Conservation (phyloP, 2,888 invertebrate species). For the Zootermopsis nevadensis region DNA sequence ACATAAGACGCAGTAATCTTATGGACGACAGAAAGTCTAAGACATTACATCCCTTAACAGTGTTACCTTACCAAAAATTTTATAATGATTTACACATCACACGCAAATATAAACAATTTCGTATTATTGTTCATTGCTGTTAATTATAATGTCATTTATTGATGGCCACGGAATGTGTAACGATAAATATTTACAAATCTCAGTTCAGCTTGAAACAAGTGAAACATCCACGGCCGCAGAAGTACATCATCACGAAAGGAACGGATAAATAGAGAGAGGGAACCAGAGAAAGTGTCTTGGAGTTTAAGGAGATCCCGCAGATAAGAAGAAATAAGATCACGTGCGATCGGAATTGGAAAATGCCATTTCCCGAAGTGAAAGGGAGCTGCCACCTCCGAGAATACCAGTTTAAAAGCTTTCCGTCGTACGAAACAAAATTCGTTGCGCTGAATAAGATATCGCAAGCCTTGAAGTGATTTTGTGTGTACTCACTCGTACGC, state of each 20-base stretch:
- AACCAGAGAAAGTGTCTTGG: not conserved
- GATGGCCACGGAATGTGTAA: too few species aligned
- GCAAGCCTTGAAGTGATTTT: not conserved
- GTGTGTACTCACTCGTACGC: not conserved
- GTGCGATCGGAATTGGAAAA: slow-evolving; percentile 29
- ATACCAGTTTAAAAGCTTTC: slow-evolving; percentile 33
- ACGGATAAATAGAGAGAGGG: not conserved
- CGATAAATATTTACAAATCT: not conserved
- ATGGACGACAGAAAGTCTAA: too few species aligned
- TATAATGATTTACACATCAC: too few species aligned
- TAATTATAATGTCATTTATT: too few species aligned
- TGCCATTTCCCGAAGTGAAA: slow-evolving; percentile 21
- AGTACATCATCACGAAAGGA: not conserved
- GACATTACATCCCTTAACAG: too few species aligned
- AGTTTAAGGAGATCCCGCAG: slow-evolving; percentile 1
- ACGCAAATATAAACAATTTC: too few species aligned
- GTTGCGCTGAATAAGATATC: slow-evolving; percentile 29
- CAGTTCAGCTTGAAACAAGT: not conserved
- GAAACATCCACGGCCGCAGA: not conserved
- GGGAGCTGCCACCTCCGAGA: slow-evolving; percentile 7
- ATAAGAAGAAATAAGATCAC: slow-evolving; percentile 14
- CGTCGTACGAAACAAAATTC: slow-evolving; percentile 24
- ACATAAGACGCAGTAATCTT: too few species aligned
- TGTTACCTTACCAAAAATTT: too few species aligned
- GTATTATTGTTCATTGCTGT: too few species aligned